Percentiles rank a stretch among this genome's conserved stretches.
Evolutionary conservation across 2,888 invertebrate genomes (phyloP).

Genomic region (Ganaspis brasiliensis): DNA sequence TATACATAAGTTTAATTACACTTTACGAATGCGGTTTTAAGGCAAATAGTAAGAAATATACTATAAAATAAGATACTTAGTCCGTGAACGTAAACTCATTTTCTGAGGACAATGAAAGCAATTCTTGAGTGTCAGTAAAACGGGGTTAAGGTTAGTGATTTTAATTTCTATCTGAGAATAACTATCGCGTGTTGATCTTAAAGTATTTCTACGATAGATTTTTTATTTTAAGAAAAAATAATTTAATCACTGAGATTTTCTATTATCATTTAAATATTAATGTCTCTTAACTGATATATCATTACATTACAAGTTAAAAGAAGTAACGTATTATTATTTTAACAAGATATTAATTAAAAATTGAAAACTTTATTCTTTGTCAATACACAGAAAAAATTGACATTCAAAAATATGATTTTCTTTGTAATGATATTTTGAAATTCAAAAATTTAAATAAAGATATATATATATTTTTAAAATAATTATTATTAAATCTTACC

Average conservation of each 20-base stretch:
- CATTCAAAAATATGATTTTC: too few species aligned
- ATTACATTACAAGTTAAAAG: too few species aligned
- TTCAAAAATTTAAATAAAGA: too few species aligned
- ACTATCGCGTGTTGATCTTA: constrained; percentile 7
- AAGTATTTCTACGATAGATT: neutral
- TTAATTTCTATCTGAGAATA: constrained; percentile 7
- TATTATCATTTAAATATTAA: neutral
- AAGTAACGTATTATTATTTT: too few species aligned
- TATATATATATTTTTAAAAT: too few species aligned
- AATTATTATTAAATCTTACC: too few species aligned
- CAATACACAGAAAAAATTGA: too few species aligned
- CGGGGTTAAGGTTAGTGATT: constrained; percentile 8
- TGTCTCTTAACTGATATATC: too few species aligned
- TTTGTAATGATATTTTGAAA: too few species aligned
- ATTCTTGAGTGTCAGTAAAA: constrained; percentile 16
- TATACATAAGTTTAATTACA: constrained; percentile 4
- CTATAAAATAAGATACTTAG: neutral
- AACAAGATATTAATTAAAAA: too few species aligned
- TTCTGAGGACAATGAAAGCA: constrained; percentile 22
- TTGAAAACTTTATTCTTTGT: too few species aligned
- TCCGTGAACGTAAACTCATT: constrained; percentile 33
- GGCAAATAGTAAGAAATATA: neutral
- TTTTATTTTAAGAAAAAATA: neutral
- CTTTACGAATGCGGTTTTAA: neutral
- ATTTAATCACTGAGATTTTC: neutral